Percentiles rank a stretch among this genome's conserved stretches.
Evolutionary conservation across 2,113 vertebrate species (phyloP).

Genomic region (Nestor notabilis): DNA sequence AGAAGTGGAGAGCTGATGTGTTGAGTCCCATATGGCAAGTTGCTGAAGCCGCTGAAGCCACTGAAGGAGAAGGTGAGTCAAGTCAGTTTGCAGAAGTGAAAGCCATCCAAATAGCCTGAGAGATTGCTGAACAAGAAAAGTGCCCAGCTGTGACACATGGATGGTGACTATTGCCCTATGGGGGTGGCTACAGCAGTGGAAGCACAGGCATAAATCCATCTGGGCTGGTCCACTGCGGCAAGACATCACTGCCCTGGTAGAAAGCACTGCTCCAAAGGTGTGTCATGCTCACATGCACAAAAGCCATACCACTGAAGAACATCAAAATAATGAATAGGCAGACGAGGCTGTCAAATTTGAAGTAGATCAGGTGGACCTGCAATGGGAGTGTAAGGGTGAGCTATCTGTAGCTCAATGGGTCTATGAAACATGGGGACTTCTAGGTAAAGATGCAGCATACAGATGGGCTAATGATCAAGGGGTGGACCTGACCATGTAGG

Average conservation of each 20-base stretch:
- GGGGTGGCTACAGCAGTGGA: background rate
- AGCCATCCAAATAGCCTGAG: background rate
- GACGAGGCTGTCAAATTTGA: background rate
- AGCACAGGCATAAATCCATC: background rate
- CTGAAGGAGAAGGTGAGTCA: background rate
- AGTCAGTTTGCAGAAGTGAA: background rate
- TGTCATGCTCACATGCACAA: background rate
- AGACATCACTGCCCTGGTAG: background rate
- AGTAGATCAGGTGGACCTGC: background rate
- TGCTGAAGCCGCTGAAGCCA: background rate
- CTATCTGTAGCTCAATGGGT: too few species aligned
- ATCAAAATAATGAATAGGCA: background rate
- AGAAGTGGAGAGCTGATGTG: background rate
- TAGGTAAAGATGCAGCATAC: background rate
- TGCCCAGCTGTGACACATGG: too few species aligned
- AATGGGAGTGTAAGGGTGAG: background rate
- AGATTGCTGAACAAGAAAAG: background rate
- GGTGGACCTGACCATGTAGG: background rate
- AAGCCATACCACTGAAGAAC: background rate
- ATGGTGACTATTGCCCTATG: background rate
- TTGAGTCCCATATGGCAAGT: background rate
- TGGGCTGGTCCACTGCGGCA: background rate
- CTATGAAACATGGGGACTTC: background rate
- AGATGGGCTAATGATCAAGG: background rate
- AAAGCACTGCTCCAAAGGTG: background rate